These are phyloP conservation scores for Pseudoips prasinana DNA, from an alignment of 2,888 invertebrate species.

Conservation along the genomic window DNA sequence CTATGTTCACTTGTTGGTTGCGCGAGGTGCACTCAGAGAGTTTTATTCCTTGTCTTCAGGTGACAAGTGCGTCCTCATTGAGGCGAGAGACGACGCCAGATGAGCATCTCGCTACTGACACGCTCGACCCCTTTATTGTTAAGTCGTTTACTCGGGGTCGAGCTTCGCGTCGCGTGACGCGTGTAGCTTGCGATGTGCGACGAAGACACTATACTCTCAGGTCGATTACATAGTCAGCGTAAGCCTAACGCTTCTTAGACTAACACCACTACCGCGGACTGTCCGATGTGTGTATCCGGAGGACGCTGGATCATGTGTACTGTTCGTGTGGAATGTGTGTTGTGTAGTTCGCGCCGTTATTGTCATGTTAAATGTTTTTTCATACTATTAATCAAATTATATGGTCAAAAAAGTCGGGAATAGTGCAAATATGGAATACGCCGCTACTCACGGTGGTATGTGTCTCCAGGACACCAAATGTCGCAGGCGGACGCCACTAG, in stretches of 20 bases:
- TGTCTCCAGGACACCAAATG: slow-evolving; percentile 93
- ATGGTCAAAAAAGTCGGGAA: slow-evolving; percentile 38
- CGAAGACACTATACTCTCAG: slow-evolving; percentile 78
- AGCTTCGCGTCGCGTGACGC: slow-evolving; percentile 59
- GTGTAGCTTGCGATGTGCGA: slow-evolving; percentile 80
- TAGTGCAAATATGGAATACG: slow-evolving; percentile 54
- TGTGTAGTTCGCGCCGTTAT: slow-evolving; percentile 75
- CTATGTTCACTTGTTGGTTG: slow-evolving; percentile 74
- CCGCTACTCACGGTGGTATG: slow-evolving; percentile 76
- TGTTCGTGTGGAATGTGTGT: slow-evolving; percentile 77
- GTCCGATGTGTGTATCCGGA: slow-evolving; percentile 77
- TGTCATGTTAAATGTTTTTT: slow-evolving; percentile 59
- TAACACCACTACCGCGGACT: slow-evolving; percentile 69
- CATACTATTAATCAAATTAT: slow-evolving; percentile 33
- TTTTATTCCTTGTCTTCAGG: slow-evolving; percentile 87
- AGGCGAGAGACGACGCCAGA: slow-evolving; percentile 86
- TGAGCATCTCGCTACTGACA: slow-evolving; percentile 77
- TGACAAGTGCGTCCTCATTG: slow-evolving; percentile 91
- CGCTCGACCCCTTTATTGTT: slow-evolving; percentile 69
- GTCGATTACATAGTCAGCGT: slow-evolving; percentile 79
- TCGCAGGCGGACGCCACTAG: slow-evolving; percentile 94
- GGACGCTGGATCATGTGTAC: slow-evolving; percentile 73
- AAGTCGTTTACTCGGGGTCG: slow-evolving; percentile 71
- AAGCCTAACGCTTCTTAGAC: slow-evolving; percentile 80
- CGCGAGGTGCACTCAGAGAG: slow-evolving; percentile 78